Evolutionary conservation across 2,797 vertebrate species (phyloP).

Genomic region (Rachycentron canadum): DNA sequence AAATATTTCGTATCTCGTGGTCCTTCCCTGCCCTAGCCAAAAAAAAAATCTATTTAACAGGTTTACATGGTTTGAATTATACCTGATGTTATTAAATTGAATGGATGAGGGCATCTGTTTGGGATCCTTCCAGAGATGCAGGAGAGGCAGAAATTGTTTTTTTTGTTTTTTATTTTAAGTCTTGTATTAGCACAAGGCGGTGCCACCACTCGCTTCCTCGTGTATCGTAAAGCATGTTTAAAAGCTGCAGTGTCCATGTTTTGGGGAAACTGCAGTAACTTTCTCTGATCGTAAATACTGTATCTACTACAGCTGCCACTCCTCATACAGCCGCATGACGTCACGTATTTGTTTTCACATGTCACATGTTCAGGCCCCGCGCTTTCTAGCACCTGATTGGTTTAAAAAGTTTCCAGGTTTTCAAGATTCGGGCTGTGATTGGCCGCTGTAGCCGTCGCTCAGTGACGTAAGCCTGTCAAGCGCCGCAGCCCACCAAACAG

Average conservation of each 20-base stretch:
- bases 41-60: not conserved
- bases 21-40: not conserved
- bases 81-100: not conserved
- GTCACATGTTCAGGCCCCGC: conserved; percentile 52
- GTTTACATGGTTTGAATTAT: not conserved
- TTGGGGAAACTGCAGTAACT: not conserved
- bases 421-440: conserved; percentile 44
- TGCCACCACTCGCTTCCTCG: not conserved
- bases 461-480: conserved; percentile 65
- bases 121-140: not conserved
- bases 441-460: conserved; percentile 60
- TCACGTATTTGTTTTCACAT: conserved; percentile 74
- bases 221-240: not conserved
- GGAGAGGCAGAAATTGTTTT: not conserved
- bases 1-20: not conserved
- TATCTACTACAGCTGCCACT: conserved; percentile 25
- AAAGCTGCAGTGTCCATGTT: not conserved
- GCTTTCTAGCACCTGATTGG: conserved; percentile 58
- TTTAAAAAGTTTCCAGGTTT: conserved; percentile 66
- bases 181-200: too few species aligned
- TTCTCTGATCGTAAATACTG: not conserved
- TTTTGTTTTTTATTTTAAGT: not conserved
- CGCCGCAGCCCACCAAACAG: conserved; percentile 51
- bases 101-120: not conserved
- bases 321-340: conserved; percentile 42